phyloP scores from a whole-genome alignment of 2,797 vertebrate species.

The Zalophus californianus region DNA sequence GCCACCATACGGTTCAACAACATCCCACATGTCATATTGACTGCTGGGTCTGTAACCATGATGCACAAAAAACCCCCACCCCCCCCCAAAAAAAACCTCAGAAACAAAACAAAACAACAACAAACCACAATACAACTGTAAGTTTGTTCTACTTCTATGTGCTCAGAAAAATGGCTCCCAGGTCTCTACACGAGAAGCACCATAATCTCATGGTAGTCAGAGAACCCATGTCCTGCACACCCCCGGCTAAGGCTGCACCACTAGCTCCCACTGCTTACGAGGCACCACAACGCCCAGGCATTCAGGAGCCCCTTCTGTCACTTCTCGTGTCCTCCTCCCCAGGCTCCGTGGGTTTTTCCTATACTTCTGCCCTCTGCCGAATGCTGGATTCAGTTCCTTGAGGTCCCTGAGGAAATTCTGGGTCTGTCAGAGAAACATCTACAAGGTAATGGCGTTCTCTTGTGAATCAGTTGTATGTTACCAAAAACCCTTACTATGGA shows the following conservation, averaged over 20 bases:
- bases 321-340: not conserved
- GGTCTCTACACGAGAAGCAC: not conserved
- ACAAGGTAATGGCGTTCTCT: not conserved
- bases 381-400: not conserved
- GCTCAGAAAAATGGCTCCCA: not conserved
- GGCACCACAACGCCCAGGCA: too few relatives aligned
- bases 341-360: not conserved
- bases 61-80: not conserved
- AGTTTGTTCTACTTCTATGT: not conserved
- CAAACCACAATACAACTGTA: not conserved
- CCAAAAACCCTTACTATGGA: not conserved
- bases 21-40: not conserved
- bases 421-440: not conserved
- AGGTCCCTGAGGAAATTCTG: not conserved
- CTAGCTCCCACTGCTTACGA: not conserved
- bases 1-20: not conserved
- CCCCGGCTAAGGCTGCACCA: not conserved
- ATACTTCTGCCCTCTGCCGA: not conserved
- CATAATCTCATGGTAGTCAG: not conserved
- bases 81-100: too few relatives aligned
- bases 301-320: not conserved
- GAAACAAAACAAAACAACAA: not conserved
- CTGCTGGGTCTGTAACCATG: not conserved
- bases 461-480: not conserved
- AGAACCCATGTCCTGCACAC: not conserved